Evolutionary conservation across 2,888 invertebrate species (phyloP).

Genomic region (Pandemis corylana): DNA sequence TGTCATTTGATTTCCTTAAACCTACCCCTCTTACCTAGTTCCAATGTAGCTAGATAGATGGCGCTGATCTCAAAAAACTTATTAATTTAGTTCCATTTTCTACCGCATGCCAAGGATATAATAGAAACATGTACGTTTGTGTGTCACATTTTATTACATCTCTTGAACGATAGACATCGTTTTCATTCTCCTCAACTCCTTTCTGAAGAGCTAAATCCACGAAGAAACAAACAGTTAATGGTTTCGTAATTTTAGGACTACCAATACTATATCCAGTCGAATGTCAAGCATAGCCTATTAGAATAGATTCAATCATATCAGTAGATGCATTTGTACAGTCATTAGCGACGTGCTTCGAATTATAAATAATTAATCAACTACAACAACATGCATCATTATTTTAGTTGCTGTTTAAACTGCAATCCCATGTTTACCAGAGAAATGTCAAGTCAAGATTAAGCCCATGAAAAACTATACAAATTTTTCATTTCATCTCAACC

Average conservation of each 20-base stretch:
- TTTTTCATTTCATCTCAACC: slow-evolving; percentile 44
- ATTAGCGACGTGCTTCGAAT: background rate
- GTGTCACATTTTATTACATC: too few relatives aligned
- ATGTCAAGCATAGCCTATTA: background rate
- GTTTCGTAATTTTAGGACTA: background rate
- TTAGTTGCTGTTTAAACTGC: background rate
- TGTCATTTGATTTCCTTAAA: too few relatives aligned
- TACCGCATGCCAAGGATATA: too few relatives aligned
- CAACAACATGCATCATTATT: background rate
- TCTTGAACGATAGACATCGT: too few relatives aligned
- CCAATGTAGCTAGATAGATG: too few relatives aligned
- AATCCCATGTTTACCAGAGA: background rate
- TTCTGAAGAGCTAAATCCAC: too few relatives aligned
- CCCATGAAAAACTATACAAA: slow-evolving; percentile 32
- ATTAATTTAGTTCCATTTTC: too few relatives aligned
- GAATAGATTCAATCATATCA: background rate
- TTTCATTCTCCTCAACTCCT: too few relatives aligned
- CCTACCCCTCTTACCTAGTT: too few relatives aligned
- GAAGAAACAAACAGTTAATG: too few relatives aligned
- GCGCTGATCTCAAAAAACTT: too few relatives aligned
- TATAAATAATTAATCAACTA: background rate
- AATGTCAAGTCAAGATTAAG: slow-evolving; percentile 32
- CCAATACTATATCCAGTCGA: background rate
- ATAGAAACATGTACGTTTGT: too few relatives aligned
- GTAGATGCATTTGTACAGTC: background rate